phyloP scores from a whole-genome alignment of 1,140 invertebrate species.

The Drosophila pruinosa region DNA sequence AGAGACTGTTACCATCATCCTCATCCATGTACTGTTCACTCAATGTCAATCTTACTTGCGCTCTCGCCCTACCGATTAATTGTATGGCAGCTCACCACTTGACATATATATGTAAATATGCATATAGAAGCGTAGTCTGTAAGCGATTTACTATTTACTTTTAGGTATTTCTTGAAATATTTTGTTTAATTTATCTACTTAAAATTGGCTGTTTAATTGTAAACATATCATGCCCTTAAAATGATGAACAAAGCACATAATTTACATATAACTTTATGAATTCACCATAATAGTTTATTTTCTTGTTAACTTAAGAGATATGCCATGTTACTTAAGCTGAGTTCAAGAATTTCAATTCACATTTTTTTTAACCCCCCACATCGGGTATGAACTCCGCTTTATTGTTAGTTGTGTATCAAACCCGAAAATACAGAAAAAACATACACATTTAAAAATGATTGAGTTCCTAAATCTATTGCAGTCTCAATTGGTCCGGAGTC shows the following conservation, averaged over 20 bases:
- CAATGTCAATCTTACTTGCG: conserved; percentile 36
- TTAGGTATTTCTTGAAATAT: conserved; percentile 35
- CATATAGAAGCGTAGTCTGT: conserved; percentile 44
- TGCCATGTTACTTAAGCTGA: conserved; percentile 72
- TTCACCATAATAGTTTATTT: conserved; percentile 50
- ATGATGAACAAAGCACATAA: conserved; percentile 39
- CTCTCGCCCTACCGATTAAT: conserved; percentile 26
- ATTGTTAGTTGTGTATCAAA: conserved; percentile 9
- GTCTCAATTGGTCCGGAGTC: conserved; percentile 11
- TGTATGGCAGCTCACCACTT: conserved; percentile 52
- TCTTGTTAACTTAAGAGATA: conserved; percentile 47
- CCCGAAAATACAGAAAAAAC: conserved; percentile 15
- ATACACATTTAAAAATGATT: conserved; percentile 4
- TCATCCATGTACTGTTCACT: not conserved
- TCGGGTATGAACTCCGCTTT: not conserved
- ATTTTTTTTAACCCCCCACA: not conserved
- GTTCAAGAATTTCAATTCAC: no score
- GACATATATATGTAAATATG: conserved; percentile 29
- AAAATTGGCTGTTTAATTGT: conserved; percentile 37
- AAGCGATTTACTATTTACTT: conserved; percentile 41
- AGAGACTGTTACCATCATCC: not conserved
- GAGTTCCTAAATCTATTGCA: conserved; percentile 37
- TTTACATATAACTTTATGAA: conserved; percentile 17
- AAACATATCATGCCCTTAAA: conserved; percentile 47
- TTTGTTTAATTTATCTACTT: conserved; percentile 60